Conservation (phyloP, 2,113 vertebrate genomes). For the Odocoileus virginianus region DNA sequence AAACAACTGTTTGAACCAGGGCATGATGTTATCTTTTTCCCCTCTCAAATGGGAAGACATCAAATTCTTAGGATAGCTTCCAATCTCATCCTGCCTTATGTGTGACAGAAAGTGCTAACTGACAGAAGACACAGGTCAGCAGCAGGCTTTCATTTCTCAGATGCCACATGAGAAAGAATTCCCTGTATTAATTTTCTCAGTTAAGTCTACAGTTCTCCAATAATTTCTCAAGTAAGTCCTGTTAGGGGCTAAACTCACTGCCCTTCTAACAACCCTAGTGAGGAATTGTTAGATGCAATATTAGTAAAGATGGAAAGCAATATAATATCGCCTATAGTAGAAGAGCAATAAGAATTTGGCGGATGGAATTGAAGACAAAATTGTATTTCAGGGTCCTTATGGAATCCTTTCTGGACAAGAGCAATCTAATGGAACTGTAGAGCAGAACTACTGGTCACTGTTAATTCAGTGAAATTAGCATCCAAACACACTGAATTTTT, state of each 20-base stretch:
- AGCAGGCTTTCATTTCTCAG: constrained; percentile 3
- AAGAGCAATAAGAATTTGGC: neutral
- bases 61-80: constrained; percentile 38
- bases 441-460: neutral
- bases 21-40: neutral
- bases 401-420: neutral
- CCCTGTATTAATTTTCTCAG: neutral
- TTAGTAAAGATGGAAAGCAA: neutral
- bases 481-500: neutral
- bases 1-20: constrained; percentile 31
- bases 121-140: neutral
- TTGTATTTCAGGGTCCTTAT: neutral
- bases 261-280: neutral
- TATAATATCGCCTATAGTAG: neutral
- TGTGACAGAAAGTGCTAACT: neutral
- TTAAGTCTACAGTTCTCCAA: neutral
- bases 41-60: neutral
- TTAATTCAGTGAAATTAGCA: neutral
- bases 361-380: neutral
- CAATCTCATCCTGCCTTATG: neutral
- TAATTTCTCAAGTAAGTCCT: neutral
- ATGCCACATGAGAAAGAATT: neutral
- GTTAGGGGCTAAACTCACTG: neutral
- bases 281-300: neutral
- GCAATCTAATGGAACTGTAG: neutral